Conservation (phyloP, 2,797 vertebrate species). For the Phrynocephalus guinanensis region DNA sequence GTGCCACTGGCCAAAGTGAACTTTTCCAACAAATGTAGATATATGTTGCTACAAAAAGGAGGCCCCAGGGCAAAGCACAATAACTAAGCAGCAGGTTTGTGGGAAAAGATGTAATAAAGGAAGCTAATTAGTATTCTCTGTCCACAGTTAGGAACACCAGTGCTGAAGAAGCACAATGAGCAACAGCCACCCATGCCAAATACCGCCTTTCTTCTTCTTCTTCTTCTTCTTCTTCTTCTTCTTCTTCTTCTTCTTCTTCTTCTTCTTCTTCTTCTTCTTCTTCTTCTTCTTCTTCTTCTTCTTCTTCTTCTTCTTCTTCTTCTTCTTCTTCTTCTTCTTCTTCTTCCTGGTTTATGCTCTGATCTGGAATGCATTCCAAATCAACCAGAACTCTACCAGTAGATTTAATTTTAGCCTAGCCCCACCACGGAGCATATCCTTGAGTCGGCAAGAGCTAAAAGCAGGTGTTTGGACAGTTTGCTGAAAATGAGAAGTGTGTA, state of each 20-base stretch:
- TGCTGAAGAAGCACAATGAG: neutral
- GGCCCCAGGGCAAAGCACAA: neutral
- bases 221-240: no score
- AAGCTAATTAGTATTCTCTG: neutral
- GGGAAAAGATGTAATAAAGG: neutral
- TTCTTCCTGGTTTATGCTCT: no score
- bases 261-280: no score
- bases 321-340: no score
- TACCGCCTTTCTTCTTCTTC: no score
- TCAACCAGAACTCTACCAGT: neutral
- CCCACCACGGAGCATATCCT: neutral
- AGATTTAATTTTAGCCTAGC: no score
- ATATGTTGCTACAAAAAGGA: neutral
- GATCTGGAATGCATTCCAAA: neutral
- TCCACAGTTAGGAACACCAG: neutral
- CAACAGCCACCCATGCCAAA: neutral
- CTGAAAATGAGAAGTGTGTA: neutral
- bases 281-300: no score
- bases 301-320: no score
- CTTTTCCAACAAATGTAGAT: neutral
- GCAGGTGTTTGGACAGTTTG: neutral
- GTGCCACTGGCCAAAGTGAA: neutral
- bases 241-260: no score
- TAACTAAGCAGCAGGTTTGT: neutral
- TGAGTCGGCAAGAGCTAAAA: neutral